Evolutionary conservation across 2,888 invertebrate genomes (phyloP).

Genomic region (Falcaria lacertinaria): DNA sequence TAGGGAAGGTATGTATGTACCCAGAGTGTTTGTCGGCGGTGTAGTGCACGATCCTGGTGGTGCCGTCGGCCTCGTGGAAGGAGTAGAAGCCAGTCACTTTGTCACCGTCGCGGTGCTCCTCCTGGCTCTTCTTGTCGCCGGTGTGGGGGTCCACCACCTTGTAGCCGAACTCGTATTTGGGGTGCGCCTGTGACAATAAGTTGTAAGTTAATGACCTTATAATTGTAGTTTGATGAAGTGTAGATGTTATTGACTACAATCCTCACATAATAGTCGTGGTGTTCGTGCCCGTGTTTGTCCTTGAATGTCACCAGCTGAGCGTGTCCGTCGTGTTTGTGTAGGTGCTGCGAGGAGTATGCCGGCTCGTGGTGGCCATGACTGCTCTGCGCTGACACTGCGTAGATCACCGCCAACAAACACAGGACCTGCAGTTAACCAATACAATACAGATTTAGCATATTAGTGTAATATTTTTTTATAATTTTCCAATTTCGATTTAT

Average conservation of each 20-base stretch:
- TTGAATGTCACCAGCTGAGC: conserved; percentile 21
- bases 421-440: conserved; percentile 14
- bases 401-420: conserved; percentile 18
- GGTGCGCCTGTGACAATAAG: conserved; percentile 24
- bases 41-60: conserved; percentile 63
- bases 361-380: conserved; percentile 18
- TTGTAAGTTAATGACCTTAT: neutral
- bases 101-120: conserved; percentile 44
- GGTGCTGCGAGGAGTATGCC: conserved; percentile 35
- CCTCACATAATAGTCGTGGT: conserved; percentile 28
- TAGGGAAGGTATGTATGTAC: conserved; percentile 6
- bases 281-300: conserved; percentile 21
- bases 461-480: no score
- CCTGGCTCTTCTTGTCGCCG: conserved; percentile 50
- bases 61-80: conserved; percentile 57
- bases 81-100: conserved; percentile 42
- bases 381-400: conserved; percentile 15
- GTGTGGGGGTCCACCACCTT: conserved; percentile 48
- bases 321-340: conserved; percentile 31
- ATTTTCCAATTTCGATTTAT: no score
- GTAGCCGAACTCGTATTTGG: conserved; percentile 27
- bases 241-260: neutral
- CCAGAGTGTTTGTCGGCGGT: conserved; percentile 55
- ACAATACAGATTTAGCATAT: no score
- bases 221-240: no score